Percentiles rank a stretch among this genome's conserved stretches.
These are phyloP conservation scores for Electrona antarctica DNA, from an alignment of 2,113 vertebrate species.

Conservation along the genomic window DNA sequence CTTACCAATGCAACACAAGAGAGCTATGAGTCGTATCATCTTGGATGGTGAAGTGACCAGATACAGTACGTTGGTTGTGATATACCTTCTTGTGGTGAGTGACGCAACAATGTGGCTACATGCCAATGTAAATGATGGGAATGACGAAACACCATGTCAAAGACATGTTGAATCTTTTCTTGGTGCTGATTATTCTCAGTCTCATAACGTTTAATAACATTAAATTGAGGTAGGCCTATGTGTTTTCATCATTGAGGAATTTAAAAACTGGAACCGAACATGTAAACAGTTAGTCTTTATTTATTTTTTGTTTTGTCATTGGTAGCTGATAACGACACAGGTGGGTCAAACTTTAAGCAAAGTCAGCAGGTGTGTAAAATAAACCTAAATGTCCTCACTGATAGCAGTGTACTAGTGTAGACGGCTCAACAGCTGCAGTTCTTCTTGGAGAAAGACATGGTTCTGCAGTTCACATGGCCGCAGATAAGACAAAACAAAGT, in stretches of 20 bases:
- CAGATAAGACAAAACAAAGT: background rate
- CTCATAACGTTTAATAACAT: too few relatives aligned
- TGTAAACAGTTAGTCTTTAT: too few relatives aligned
- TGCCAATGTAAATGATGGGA: slow-evolving; percentile 16
- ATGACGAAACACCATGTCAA: too few relatives aligned
- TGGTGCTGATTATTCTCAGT: background rate
- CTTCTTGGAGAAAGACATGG: slow-evolving; percentile 4
- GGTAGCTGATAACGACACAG: too few relatives aligned
- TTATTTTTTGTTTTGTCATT: too few relatives aligned
- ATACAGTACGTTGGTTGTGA: background rate
- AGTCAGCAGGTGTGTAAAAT: slow-evolving; percentile 8
- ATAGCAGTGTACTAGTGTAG: slow-evolving; percentile 23
- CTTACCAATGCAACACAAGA: slow-evolving; percentile 67
- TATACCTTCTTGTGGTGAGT: slow-evolving; percentile 33
- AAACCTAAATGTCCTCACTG: slow-evolving; percentile 23
- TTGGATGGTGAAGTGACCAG: slow-evolving; percentile 20
- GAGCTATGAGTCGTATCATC: slow-evolving; percentile 60
- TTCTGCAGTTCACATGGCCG: background rate
- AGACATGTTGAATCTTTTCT: too few relatives aligned
- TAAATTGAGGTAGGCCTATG: too few relatives aligned
- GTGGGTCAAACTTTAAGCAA: background rate
- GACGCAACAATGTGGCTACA: slow-evolving; percentile 6
- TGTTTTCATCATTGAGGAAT: too few relatives aligned
- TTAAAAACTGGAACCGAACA: too few relatives aligned
- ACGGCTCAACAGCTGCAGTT: background rate